Evolutionary conservation across 2,113 vertebrate species (phyloP), one percentile per base, ranked within the genome.

Genomic region (Sterna hirundo): DNA sequence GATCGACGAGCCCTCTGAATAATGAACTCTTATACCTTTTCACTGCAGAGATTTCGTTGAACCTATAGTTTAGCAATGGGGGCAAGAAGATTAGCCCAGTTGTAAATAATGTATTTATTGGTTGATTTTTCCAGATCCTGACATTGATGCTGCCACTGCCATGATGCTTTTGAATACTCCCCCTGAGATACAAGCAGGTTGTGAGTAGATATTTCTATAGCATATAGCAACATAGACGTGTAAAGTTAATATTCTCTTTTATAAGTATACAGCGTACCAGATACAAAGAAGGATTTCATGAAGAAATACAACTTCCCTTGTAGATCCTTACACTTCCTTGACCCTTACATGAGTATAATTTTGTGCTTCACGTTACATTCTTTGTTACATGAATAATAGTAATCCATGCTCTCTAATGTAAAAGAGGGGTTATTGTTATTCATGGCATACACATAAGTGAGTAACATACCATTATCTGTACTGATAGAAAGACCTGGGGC

Each of bases 151-250:
- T 97, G 98, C 98, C 97, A 98, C 98, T 98, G 98, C 98, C 98
- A 98, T 98, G 98, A 98, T 98, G 98, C 98, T 98, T 98, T 98
- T 98, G 98, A 99, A 98, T 98, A 97, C 98, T 98, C 97, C 98
- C 98, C 97, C 98, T 98, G 98, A 98, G 98, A 98, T 98, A 98
- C 98, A 98, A 97, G 98, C 98, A 98, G 98, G 98, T 98, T 98
- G 98, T 98, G 98, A 99, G 98, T 98, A 98, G 97, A 98, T 98
- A 97, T 94, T 97, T 98, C 98, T 98, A 95, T 98, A 98, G 98
- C 97, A 96, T 98, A 98, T 98, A 98, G 98, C 98, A 95, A 97
- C 98, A 62, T 95, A 98, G 98, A 97, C 93, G 6, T 98, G 90
- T 97, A 97, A 98, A 96, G 93, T 92, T 98, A 97, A 97, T 96